A percentile compares a stretch with the other conserved stretches of the same genome.
Conservation (phyloP, 2,797 vertebrate species). For the Zalophus californianus region DNA sequence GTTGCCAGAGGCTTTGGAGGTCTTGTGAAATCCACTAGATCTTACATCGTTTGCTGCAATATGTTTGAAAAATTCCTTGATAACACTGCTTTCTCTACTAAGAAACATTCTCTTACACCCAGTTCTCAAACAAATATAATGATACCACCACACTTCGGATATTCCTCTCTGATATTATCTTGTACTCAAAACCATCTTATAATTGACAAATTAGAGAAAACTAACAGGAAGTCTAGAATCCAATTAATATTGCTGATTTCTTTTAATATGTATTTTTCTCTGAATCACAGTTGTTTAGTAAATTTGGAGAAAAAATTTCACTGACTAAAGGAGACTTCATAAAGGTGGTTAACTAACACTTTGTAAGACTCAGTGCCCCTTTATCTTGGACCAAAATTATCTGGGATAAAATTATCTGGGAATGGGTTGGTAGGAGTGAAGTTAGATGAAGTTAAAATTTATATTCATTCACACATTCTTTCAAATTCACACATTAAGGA, state of each 20-base stretch:
- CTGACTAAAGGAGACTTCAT: slow-evolving; percentile 7
- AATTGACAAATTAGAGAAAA: not conserved
- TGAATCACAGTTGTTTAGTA: not conserved
- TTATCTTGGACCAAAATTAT: not conserved
- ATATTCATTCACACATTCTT: slow-evolving; percentile 35
- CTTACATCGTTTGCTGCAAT: not conserved
- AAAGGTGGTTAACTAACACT: slow-evolving; percentile 32
- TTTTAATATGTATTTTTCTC: slow-evolving; percentile 1
- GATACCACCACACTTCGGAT: not conserved
- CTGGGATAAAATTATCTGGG: not conserved
- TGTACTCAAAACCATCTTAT: not conserved
- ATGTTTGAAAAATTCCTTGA: not conserved
- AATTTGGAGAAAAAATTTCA: not conserved
- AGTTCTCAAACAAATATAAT: not conserved
- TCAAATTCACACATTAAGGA: not conserved
- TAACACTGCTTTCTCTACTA: not conserved
- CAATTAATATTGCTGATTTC: slow-evolving; percentile 8
- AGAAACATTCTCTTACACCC: not conserved
- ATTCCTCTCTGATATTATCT: not conserved
- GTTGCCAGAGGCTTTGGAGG: not conserved
- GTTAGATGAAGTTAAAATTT: slow-evolving; percentile 15
- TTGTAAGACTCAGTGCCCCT: not conserved
- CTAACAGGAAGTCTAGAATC: not conserved
- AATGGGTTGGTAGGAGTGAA: not conserved
- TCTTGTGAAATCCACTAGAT: not conserved